Evolutionary conservation across 2,888 invertebrate species (phyloP).

Genomic region (Cylindroiulus punctatus): DNA sequence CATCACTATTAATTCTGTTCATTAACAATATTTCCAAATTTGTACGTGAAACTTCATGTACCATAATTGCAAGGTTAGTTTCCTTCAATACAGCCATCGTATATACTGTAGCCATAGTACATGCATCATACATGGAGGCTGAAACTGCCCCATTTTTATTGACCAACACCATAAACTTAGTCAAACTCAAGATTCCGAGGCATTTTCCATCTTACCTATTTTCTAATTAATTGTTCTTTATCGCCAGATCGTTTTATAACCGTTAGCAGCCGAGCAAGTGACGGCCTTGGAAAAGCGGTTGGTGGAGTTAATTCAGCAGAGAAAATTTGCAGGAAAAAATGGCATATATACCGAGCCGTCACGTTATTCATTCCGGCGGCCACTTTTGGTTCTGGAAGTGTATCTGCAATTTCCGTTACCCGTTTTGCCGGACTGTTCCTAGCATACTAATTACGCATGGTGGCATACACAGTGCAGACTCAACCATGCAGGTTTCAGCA

Average conservation of each 20-base stretch:
- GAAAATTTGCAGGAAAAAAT: constrained; percentile 11
- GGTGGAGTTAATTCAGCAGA: constrained; percentile 40
- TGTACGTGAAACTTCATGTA: too few relatives aligned
- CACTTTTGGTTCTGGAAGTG: constrained; percentile 43
- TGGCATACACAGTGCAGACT: constrained; percentile 20
- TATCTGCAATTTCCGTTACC: constrained; percentile 36
- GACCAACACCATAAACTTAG: neutral
- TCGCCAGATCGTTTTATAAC: constrained; percentile 36
- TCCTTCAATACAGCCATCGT: too few relatives aligned
- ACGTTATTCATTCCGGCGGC: constrained; percentile 30
- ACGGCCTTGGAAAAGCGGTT: constrained; percentile 22
- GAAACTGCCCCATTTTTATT: neutral
- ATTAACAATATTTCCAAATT: too few relatives aligned
- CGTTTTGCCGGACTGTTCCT: neutral
- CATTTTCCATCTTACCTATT: constrained; percentile 3
- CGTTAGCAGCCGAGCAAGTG: constrained; percentile 19
- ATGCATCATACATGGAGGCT: too few relatives aligned
- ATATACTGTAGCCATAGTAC: too few relatives aligned
- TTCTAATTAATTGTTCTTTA: constrained; percentile 45
- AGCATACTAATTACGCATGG: constrained; percentile 36
- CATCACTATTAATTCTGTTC: neutral
- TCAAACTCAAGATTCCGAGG: neutral
- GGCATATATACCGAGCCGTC: constrained; percentile 41
- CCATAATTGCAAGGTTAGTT: too few relatives aligned
- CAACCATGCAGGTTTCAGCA: neutral